These are phyloP conservation scores for Rhagoletis pomonella DNA, from an alignment of 1,140 invertebrate genomes.

Conservation along the genomic window DNA sequence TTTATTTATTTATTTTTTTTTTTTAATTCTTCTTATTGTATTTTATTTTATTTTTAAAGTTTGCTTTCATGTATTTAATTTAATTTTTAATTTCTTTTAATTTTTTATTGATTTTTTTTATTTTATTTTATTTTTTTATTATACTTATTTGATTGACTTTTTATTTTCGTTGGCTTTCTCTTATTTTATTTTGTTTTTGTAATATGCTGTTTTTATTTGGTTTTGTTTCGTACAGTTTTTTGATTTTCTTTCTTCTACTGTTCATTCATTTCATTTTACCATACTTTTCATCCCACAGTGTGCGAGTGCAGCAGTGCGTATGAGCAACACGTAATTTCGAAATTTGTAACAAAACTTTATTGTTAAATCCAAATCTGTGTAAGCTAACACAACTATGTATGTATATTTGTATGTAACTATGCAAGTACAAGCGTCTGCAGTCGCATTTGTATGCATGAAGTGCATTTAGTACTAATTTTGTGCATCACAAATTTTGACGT, in stretches of 20 bases:
- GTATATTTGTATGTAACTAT: too few species aligned
- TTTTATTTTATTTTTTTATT: not conserved
- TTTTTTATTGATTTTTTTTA: not conserved
- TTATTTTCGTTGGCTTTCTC: not conserved
- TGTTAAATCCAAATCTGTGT: too few species aligned
- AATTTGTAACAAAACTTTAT: conserved; percentile 4
- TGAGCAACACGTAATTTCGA: conserved; percentile 26
- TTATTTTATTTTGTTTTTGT: not conserved
- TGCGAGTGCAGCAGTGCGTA: not conserved
- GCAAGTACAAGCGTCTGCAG: not conserved
- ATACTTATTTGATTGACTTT: not conserved
- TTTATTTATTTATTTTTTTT: not conserved
- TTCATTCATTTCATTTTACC: not conserved
- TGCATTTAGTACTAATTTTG: conserved; percentile 44
- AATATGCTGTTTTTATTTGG: not conserved
- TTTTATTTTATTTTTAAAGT: not conserved
- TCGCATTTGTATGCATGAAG: conserved; percentile 33
- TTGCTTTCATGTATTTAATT: not conserved
- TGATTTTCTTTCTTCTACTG: not conserved
- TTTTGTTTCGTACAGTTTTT: not conserved
- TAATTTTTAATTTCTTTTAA: not conserved
- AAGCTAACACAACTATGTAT: too few species aligned
- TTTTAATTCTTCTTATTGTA: not conserved
- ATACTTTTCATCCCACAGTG: not conserved
- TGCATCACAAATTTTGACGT: conserved; percentile 42